These are phyloP conservation scores for Erebia epiphron DNA, from an alignment of 2,888 invertebrate species.

Conservation along the genomic window DNA sequence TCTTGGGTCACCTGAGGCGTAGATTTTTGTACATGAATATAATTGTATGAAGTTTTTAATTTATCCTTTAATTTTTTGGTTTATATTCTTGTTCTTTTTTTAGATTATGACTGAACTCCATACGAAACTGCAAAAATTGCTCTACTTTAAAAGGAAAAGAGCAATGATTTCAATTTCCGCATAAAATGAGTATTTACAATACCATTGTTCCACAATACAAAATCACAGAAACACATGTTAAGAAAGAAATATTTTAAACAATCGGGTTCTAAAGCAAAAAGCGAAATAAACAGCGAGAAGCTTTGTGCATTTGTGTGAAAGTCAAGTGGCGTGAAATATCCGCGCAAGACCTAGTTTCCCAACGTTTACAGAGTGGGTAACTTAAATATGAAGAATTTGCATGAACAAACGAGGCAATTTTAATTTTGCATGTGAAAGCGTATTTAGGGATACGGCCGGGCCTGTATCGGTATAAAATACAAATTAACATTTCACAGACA, in stretches of 20 bases:
- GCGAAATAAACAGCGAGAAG: constrained; percentile 25
- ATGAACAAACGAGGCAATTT: constrained; percentile 64
- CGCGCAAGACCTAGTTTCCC: constrained; percentile 26
- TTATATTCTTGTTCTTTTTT: too few relatives aligned
- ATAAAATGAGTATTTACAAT: not conserved
- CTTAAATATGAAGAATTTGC: constrained; percentile 49
- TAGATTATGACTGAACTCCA: too few relatives aligned
- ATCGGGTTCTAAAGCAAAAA: constrained; percentile 21
- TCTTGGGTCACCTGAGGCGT: too few relatives aligned
- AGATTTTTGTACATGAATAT: too few relatives aligned
- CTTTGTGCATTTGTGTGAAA: constrained; percentile 28
- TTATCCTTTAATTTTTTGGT: too few relatives aligned
- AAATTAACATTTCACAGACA: constrained; percentile 76
- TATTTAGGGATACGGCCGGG: constrained; percentile 65
- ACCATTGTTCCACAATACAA: constrained; percentile 23
- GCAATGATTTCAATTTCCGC: not conserved
- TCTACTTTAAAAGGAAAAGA: not conserved
- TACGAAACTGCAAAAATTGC: not conserved
- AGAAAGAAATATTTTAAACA: constrained; percentile 25
- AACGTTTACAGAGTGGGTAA: constrained; percentile 28
- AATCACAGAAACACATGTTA: constrained; percentile 16
- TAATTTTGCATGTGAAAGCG: constrained; percentile 53
- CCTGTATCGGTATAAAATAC: constrained; percentile 75
- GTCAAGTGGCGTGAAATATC: constrained; percentile 35
- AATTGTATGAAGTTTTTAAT: too few relatives aligned